Evolutionary conservation across 2,113 vertebrate genomes (phyloP).

Genomic region (Rhineura floridana): DNA sequence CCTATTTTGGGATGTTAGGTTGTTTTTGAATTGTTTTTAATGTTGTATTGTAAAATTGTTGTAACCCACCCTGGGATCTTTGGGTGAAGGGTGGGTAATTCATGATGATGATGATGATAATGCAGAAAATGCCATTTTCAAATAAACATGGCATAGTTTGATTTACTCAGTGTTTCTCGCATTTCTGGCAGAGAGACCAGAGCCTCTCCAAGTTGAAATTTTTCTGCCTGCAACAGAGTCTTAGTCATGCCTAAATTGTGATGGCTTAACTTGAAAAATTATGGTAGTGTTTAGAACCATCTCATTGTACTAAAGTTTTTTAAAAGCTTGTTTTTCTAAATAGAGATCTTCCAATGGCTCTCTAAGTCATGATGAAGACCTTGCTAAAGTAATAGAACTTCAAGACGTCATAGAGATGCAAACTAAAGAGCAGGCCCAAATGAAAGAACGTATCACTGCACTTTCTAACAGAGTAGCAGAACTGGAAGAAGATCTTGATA

Average conservation of each 20-base stretch:
- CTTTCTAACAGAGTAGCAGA: constrained; percentile 86
- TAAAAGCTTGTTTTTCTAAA: not conserved
- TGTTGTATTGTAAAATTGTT: no score
- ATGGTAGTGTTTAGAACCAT: not conserved
- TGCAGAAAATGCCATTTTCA: not conserved
- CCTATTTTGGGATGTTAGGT: no score
- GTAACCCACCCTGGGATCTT: no score
- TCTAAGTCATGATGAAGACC: constrained; percentile 86
- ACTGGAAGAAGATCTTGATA: constrained; percentile 96
- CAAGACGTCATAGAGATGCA: constrained; percentile 91
- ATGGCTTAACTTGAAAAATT: not conserved
- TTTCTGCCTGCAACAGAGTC: not conserved
- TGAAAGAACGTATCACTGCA: constrained; percentile 92
- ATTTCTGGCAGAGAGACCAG: not conserved
- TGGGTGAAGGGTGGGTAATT: no score
- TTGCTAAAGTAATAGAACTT: constrained; percentile 86
- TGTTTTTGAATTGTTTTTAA: no score
- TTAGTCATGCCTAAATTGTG: not conserved
- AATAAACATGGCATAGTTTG: not conserved
- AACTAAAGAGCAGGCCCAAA: constrained; percentile 87
- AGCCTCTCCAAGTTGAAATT: not conserved
- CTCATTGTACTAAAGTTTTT: not conserved
- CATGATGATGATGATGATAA: no score
- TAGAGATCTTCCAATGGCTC: constrained; percentile 91
- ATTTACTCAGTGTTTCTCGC: not conserved